Percentiles rank a stretch among this genome's conserved stretches.
Evolutionary conservation across 2,113 vertebrate species (phyloP).

Genomic region (Arenaria interpres): DNA sequence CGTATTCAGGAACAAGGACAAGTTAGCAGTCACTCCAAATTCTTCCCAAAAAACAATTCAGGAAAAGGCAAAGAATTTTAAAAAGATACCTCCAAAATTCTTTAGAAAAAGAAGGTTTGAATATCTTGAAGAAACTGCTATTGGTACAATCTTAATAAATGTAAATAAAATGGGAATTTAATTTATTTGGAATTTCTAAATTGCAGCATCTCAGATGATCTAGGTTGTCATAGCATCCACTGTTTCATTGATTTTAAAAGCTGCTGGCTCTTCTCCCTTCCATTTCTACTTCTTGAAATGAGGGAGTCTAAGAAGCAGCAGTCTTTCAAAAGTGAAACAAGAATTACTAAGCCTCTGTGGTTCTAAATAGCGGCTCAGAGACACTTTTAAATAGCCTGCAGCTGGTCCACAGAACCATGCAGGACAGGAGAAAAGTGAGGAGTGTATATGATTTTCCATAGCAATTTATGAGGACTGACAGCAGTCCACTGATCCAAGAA

Average conservation of each 20-base stretch:
- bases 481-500: not conserved
- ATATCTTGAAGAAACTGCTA: not conserved
- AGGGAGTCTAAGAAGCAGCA: not conserved
- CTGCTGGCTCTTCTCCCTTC: not conserved
- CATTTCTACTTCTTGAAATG: not conserved
- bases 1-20: not conserved
- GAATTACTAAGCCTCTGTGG: not conserved
- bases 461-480: not conserved
- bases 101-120: not conserved
- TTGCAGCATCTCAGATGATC: not conserved
- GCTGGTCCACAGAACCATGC: not conserved
- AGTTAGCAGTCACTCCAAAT: not conserved
- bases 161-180: not conserved
- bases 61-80: not conserved
- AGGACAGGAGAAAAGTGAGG: not conserved
- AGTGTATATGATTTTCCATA: not conserved
- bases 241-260: slow-evolving; percentile 15
- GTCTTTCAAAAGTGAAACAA: slow-evolving; percentile 7
- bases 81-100: not conserved
- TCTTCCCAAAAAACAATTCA: not conserved
- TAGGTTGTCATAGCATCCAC: slow-evolving; percentile 16
- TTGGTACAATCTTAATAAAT: not conserved
- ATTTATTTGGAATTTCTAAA: not conserved
- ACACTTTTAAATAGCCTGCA: not conserved
- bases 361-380: not conserved